A percentile compares a stretch with the other conserved stretches of the same genome.
Evolutionary conservation across 2,888 invertebrate species (phyloP).

Genomic region (Drosophila pegasa): DNA sequence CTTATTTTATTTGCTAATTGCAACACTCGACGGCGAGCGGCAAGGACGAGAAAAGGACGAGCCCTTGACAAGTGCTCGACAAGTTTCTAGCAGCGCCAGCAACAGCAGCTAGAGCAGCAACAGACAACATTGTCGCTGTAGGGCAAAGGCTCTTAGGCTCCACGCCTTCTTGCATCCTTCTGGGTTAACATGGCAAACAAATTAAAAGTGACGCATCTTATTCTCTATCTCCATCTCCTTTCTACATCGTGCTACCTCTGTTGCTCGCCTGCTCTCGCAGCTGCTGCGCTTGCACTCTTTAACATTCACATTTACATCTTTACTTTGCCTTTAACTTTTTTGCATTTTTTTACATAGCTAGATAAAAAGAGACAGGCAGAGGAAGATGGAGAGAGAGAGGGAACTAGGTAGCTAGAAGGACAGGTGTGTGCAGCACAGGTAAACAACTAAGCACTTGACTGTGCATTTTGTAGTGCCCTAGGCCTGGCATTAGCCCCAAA

Average conservation of each 20-base stretch:
- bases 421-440: not conserved
- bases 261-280: not conserved
- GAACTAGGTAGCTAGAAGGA: too few relatives aligned
- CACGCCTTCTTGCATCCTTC: constrained; percentile 19
- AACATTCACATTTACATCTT: constrained; percentile 19
- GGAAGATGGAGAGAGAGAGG: not conserved
- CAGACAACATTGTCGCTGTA: constrained; percentile 32
- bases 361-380: not conserved
- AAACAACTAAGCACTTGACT: constrained; percentile 43
- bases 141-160: constrained; percentile 22
- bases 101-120: constrained; percentile 23
- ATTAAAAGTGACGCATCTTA: constrained; percentile 74
- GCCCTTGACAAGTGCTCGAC: constrained; percentile 72
- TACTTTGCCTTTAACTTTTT: constrained; percentile 5
- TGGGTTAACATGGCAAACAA: constrained; percentile 64
- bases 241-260: not conserved
- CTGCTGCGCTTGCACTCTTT: constrained; percentile 24
- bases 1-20: constrained; percentile 79
- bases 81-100: constrained; percentile 53
- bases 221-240: not conserved
- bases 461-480: constrained; percentile 28
- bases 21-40: constrained; percentile 68
- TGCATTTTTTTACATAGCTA: constrained; percentile 18
- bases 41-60: constrained; percentile 47
- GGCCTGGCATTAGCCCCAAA: constrained; percentile 45